A percentile compares a stretch with the other conserved stretches of the same genome.
Evolutionary conservation across 53 echinoderm and acorn worm genomes (phyloP).

Genomic region (Antedon mediterranea): DNA sequence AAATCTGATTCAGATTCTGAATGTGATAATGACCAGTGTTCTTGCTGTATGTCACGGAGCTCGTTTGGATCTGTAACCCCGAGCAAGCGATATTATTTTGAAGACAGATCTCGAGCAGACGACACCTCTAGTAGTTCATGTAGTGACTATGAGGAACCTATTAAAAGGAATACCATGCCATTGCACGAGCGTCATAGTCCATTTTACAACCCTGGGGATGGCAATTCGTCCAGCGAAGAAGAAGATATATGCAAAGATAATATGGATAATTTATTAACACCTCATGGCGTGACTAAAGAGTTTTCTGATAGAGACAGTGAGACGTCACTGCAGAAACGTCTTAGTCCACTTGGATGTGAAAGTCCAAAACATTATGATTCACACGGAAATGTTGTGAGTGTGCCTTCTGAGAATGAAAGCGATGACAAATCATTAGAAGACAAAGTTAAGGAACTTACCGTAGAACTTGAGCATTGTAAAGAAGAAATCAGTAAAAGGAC

Average conservation of each 20-base stretch:
- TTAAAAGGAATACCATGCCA: constrained; percentile 35
- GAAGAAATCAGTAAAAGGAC: neutral
- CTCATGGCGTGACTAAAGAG: neutral
- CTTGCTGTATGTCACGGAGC: neutral
- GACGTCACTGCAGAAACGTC: constrained; percentile 47
- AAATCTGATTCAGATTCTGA: neutral
- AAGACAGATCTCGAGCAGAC: neutral
- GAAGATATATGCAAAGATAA: neutral
- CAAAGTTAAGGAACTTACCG: neutral
- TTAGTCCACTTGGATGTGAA: constrained; percentile 73
- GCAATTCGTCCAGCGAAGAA: neutral
- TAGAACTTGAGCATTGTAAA: neutral
- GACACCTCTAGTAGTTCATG: constrained; percentile 9
- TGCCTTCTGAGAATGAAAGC: neutral
- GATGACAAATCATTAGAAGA: neutral
- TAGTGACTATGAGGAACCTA: constrained; percentile 63
- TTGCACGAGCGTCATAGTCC: constrained; percentile 62
- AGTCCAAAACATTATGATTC: constrained; percentile 32
- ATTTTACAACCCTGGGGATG: constrained; percentile 40
- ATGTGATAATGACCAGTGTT: neutral
- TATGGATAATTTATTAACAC: neutral
- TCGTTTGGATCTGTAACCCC: neutral
- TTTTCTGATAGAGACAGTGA: constrained; percentile 18
- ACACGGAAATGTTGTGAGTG: constrained; percentile 14
- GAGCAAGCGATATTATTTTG: neutral